Evolutionary conservation across 2,797 vertebrate species (phyloP), one percentile per base, ranked within the genome.

Genomic region (Pipistrellus kuhlii): DNA sequence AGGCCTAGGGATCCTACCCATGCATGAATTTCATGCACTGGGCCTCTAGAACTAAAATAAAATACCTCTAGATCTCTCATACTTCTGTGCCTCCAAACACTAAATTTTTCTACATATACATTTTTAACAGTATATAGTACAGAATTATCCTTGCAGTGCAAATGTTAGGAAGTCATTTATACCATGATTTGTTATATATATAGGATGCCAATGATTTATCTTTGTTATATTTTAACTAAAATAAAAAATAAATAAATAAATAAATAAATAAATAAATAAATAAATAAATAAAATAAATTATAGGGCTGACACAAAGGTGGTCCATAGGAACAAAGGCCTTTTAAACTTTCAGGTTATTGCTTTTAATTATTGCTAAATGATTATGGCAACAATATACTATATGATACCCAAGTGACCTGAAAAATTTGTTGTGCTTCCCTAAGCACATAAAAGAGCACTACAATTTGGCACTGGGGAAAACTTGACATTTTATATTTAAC

Each of bases 401-500:
- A 69, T 27, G 41, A 90, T 57, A 62, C 17, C 30, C n/a, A 57
- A 51, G 21, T 71, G 23, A 55, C 20, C 64, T 82, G 6, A 18
- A 82, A 76, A 21, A 76, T 30, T 59, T 57, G 9, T 57, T 73
- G n/a, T 69, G 20, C 15, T 68, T 87, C 7, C 13, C 15, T 93
- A 87, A 87, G 27, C 48, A 91, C 55, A 38, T 88, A 51, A 66
- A 68, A 85, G 10, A 91, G 8, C 27, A 55, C 7, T 59, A 55
- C 20, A 73, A 15, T 88, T 76, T 68, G 30, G 23, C 27, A 41
- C 15, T 57, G 18, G 38, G 27, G 30, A 90, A 90, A 87, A 75
- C 32, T 25, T 3, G 41, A 35, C 44, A 23, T 97, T 97, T 96
- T 96, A 83, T 93, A 84, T 96, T 97, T 96, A 96, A 95, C 97